Evolutionary conservation across 2,113 vertebrate genomes (phyloP), one percentile per base, ranked within the genome.

Genomic region (Pavo muticus): DNA sequence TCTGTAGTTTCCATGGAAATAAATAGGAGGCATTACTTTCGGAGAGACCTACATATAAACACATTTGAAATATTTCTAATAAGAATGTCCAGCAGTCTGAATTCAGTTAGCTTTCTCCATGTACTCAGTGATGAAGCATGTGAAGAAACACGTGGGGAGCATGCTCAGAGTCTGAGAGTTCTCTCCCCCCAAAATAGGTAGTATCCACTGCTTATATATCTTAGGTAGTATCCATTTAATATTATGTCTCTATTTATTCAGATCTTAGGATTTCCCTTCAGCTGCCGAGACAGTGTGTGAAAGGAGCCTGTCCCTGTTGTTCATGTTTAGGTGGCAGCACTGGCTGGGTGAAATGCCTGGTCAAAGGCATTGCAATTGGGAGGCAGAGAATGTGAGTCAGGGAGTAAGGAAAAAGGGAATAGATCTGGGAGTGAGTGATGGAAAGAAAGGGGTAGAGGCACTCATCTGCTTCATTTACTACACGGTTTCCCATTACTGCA

Each of bases 401-500:
- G 39, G 30, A 93, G n/a, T 21, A 12, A 8, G 84, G 82, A 85
- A 76, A n/a, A 59, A 54, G 8, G 30, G 60, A 67, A 59, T n/a
- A 37, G 30, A 25, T 79, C 40, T 67, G 24, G 75, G 45, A 60
- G 35, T 27, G 45, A 32, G 24, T 12, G 2, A 40, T 80, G 56
- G 64, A 47, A 68, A 90, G 84, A 56, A 68, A 84, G 50, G 76
- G 64, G 35, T 56, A 56, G 63, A 85, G 56, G 21, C 59, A 42
- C 59, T 91, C 19, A 1, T 78, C 24, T 94, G 87, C 86, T 93
- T 93, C 72, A 57, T 94, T 96, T 96, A 64, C 69, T 81, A 42
- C 65, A 78, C 24, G 12, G 60, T 84, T 95, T 88, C 69, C 80
- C 76, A 84, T 95, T 94, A 87, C 80, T 86, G 94, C 72, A 90